These are phyloP conservation scores for Poicephalus gulielmi DNA, from an alignment of 2,113 vertebrate species.

Conservation along the genomic window DNA sequence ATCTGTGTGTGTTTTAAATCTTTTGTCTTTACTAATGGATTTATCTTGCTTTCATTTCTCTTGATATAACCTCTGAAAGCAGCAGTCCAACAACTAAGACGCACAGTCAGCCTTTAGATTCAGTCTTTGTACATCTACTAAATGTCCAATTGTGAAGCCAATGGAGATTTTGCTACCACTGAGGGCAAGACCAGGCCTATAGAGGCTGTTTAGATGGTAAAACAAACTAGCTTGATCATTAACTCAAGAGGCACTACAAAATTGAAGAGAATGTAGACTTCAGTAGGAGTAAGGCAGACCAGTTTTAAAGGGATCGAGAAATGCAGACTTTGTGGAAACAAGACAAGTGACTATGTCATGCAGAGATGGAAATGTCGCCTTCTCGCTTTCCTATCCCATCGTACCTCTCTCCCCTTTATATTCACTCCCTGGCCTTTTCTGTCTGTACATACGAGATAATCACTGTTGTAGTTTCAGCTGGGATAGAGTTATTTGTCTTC, in stretches of 20 bases:
- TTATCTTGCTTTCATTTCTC: neutral
- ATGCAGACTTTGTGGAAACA: neutral
- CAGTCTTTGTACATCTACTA: neutral
- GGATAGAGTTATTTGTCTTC: neutral
- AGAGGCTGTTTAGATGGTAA: neutral
- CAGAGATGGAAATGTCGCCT: neutral
- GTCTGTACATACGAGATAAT: neutral
- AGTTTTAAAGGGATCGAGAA: neutral
- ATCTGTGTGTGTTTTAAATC: neutral
- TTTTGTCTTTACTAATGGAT: neutral
- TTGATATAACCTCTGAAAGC: neutral
- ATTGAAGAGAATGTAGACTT: neutral
- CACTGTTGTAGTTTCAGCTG: neutral
- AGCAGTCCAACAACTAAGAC: neutral
- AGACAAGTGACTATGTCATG: rapidly evolving
- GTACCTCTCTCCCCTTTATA: neutral
- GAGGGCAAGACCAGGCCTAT: neutral
- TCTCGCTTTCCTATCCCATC: neutral
- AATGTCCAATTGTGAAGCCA: neutral
- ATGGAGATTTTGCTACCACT: neutral
- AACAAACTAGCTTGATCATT: neutral
- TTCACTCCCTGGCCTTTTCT: neutral
- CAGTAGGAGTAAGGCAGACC: neutral
- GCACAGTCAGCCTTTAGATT: neutral
- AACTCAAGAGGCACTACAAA: neutral